Evolutionary conservation across 1,140 invertebrate species (phyloP).

Genomic region (Argopecten irradians): DNA sequence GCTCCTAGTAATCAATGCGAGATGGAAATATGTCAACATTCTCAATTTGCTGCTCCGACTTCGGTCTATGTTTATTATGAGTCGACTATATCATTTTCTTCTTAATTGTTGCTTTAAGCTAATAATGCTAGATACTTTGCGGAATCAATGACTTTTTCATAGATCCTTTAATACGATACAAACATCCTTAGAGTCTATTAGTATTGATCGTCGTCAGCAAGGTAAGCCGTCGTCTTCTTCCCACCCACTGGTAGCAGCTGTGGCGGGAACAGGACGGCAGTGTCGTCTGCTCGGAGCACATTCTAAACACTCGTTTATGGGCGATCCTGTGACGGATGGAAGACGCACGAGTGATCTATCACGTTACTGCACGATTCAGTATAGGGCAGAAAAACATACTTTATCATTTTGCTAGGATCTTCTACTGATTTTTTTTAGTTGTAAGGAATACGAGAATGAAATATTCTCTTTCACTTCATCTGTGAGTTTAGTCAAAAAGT

Average conservation of each 20-base stretch:
- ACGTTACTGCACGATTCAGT: not conserved
- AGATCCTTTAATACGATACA: conserved; percentile 18
- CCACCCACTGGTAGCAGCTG: not conserved
- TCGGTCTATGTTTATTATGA: not conserved
- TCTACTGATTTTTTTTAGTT: not conserved
- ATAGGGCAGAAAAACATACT: not conserved
- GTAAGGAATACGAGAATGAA: not conserved
- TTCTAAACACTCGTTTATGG: conserved; percentile 4
- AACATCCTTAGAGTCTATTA: conserved; percentile 10
- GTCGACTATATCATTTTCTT: not conserved
- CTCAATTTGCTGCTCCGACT: not conserved
- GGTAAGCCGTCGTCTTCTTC: not conserved
- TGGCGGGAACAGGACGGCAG: conserved; percentile 2
- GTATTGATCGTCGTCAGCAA: not conserved
- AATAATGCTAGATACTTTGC: conserved; percentile 2
- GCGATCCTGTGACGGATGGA: conserved; percentile 13
- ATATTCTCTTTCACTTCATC: not conserved
- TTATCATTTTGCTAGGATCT: not conserved
- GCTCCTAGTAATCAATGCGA: not conserved
- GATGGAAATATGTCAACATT: not conserved
- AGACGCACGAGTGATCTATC: not conserved
- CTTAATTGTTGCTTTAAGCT: conserved; percentile 16
- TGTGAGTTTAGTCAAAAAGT: not conserved
- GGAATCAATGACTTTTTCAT: conserved; percentile 8
- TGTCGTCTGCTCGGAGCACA: conserved; percentile 12